Conservation (phyloP, 2,888 invertebrate genomes). For the Tridacna crocea region DNA sequence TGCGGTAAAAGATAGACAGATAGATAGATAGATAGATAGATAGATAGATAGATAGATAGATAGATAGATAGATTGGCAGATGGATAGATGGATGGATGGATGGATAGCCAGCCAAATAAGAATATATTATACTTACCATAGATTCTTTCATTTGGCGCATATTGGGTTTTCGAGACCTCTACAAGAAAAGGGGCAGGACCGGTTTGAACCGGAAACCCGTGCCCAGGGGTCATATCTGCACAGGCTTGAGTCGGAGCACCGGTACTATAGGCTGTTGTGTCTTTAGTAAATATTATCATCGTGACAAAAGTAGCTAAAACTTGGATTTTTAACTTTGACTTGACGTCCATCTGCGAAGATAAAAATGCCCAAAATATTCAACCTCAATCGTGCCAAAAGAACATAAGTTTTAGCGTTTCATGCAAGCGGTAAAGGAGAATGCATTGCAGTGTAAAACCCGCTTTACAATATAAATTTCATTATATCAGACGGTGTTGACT, state of each 20-base stretch:
- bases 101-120: neutral
- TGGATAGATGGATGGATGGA: neutral
- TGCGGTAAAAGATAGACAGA: too few species aligned
- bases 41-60: too few species aligned
- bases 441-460: neutral
- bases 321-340: neutral
- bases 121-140: conserved; percentile 41
- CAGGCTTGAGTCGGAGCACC: conserved; percentile 62
- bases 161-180: conserved; percentile 61
- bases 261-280: conserved; percentile 42
- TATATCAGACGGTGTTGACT: too few species aligned
- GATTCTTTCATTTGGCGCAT: conserved; percentile 58
- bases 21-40: too few species aligned
- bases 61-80: too few species aligned
- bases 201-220: conserved; percentile 49
- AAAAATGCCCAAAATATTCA: neutral
- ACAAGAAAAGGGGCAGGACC: conserved; percentile 54
- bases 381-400: neutral
- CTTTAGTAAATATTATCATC: neutral
- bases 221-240: conserved; percentile 59
- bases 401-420: neutral
- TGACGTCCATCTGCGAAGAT: conserved; percentile 1
- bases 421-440: neutral
- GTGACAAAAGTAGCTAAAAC: neutral
- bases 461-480: neutral